Base-by-base conservation (phyloP, 2,888 invertebrate genomes). In the Tethea ocularis region DNA sequence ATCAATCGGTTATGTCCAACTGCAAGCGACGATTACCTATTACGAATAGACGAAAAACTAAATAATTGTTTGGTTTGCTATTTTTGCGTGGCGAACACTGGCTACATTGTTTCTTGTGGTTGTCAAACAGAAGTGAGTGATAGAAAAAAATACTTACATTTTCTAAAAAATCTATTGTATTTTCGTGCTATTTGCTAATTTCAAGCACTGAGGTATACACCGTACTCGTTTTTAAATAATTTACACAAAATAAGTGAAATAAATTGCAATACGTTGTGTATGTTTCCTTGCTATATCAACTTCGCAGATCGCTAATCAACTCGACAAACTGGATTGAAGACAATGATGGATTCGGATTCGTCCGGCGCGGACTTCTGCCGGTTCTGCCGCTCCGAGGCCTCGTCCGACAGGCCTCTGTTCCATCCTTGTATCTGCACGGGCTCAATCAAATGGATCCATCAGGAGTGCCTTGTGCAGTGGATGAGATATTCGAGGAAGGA, bases 371-470 rank as follows among this genome's bases (percentile, higher is more conserved):
- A 99, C 91, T 99, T 99, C 82, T 99, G 99, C 93, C 96, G 99
- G 80, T 99, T 99, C 77, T 99, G 99, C 89, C 96, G 99, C 68
- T 98, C 98, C 69, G 99, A 99, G 88, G 98, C 97, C 52, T 94
- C 97, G 52, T 94, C 96, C 15, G 99, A 99, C 79, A 95, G 98
- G 69, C 99, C 98, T 0, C 94, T 99, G 11, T 99, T 98, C 87
- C 98, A 99, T 91, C 99, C 99, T 0, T 99, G 99, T 88, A 98
- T 99, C 59, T 99, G 99, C 86, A 99, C 99, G 26, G 99, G 99
- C 58, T 99, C 98, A 75, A 99, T 99, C 75, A 99, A 99, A 93
- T 99, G 97, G 95, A 99, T 99, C 63, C 99, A 99, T 90, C 99
- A 99, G 89, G 99, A 99, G 84, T 99, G 99, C 89, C 94, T 99